Base-by-base conservation (phyloP, 2,113 vertebrate species). In the Calidris pugnax region DNA sequence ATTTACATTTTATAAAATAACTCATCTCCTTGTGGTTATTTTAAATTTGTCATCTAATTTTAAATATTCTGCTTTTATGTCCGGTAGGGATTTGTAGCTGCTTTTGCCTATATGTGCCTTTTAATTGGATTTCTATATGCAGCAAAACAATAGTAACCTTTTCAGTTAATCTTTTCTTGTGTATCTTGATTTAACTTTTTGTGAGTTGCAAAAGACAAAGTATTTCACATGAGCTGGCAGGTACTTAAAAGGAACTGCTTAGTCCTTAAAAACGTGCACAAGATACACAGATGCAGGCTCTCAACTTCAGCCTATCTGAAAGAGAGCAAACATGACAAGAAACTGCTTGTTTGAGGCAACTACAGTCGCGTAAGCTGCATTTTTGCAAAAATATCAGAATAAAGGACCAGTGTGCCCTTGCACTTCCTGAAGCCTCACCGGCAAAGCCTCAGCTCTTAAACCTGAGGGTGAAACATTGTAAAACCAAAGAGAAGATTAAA, bases 271-370 rank as follows among this genome's bases (percentile, higher is more conserved):
- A 93, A 66, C 2, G 9, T 33, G 27, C 23, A 71, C 30, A 85
- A 20, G 60, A 67, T 78, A 71, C 47, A 75, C 28, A 30, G 14
- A 88, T 73, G 41, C 56, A 86, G 56, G 83, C 45, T 90, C 69
- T 96, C 73, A 73, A 90, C n/a, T 50, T 85, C 69, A 95, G 3
- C 84, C 72, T 82, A 51, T 57, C 73, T 64, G 43, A 73, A 91
- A 63, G 68, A 85, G 45, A 90, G 37, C 66, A 94, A 95, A 87
- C 48, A 85, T 83, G 79, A 90, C 84, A 95, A 91, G 89, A 96
- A 93, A 43, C 43, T 85, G 62, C 86, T 95, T 92, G 84, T 95
- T 76, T 76, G 67, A 93, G 50, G 72, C 35, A 79, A 59, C 47
- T 67, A 9, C n/a, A 81, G 63, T 85, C 1, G 0, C 64, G 66